Conservation (phyloP, 1,140 invertebrate species). For the Cydia splendana region DNA sequence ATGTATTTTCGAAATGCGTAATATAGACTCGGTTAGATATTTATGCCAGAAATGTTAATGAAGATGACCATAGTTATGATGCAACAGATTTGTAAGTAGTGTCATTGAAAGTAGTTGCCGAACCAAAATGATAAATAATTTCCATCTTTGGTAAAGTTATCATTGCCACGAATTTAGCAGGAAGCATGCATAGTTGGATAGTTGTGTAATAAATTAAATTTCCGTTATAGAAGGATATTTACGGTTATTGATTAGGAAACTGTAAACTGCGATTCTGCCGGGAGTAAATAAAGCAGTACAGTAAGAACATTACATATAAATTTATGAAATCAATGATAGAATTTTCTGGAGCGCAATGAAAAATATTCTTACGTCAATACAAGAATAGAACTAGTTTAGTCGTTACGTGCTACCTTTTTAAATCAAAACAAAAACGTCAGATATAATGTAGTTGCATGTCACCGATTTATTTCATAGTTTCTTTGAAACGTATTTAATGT, state of each 20-base stretch:
- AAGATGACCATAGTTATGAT: too few relatives aligned
- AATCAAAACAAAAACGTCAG: neutral
- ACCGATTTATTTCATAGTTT: neutral
- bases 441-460: neutral
- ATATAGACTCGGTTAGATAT: neutral
- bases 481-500: constrained; percentile 5
- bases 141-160: too few relatives aligned
- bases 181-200: neutral
- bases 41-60: too few relatives aligned
- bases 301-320: neutral
- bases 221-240: neutral
- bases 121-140: too few relatives aligned
- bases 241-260: neutral
- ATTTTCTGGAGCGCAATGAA: constrained; percentile 4
- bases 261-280: neutral
- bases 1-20: neutral
- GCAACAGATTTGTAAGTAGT: too few relatives aligned
- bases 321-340: neutral
- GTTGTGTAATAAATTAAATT: neutral
- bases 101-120: too few relatives aligned
- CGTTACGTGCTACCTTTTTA: neutral
- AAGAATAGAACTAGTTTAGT: constrained; percentile 7
- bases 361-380: constrained; percentile 13
- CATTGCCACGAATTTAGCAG: neutral
- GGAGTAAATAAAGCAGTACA: neutral